Evolutionary conservation across 2,888 invertebrate species (phyloP).

Genomic region (Patella ulyssiponensis): DNA sequence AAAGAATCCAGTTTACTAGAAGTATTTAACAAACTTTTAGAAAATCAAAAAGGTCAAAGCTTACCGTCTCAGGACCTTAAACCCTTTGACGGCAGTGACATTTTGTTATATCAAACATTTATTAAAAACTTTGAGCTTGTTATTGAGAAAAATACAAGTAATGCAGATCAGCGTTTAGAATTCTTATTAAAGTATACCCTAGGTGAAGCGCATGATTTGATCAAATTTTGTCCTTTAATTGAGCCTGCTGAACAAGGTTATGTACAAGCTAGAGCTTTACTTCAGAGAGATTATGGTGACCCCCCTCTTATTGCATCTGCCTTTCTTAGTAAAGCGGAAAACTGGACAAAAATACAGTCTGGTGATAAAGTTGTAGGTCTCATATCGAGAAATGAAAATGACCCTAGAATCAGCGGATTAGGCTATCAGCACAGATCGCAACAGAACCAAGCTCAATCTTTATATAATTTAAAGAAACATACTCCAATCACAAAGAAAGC

Average conservation of each 20-base stretch:
- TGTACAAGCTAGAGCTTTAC: neutral
- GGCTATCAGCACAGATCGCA: too few species aligned
- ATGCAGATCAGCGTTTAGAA: neutral
- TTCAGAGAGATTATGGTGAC: neutral
- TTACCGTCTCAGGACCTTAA: neutral
- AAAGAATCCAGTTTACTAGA: neutral
- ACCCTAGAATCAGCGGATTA: too few species aligned
- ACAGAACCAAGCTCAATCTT: too few species aligned
- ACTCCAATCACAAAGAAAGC: too few species aligned
- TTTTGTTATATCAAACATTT: neutral
- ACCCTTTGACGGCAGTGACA: neutral
- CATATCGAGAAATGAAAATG: too few species aligned
- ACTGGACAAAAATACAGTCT: neutral
- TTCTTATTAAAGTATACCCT: neutral
- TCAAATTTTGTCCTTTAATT: constrained; percentile 10
- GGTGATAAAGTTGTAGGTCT: neutral
- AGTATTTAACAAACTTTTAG: constrained; percentile 1
- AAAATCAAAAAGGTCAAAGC: constrained; percentile 8
- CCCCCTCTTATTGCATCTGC: neutral
- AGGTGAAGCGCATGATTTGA: neutral
- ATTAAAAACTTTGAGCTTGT: neutral
- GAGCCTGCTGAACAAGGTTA: neutral
- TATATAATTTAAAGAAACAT: too few species aligned
- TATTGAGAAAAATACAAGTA: neutral
- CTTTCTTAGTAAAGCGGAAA: neutral